A percentile compares a stretch with the other conserved stretches of the same genome.
These are phyloP conservation scores for Tachuris rubrigastra DNA, from an alignment of 2,113 vertebrate genomes.

Conservation along the genomic window DNA sequence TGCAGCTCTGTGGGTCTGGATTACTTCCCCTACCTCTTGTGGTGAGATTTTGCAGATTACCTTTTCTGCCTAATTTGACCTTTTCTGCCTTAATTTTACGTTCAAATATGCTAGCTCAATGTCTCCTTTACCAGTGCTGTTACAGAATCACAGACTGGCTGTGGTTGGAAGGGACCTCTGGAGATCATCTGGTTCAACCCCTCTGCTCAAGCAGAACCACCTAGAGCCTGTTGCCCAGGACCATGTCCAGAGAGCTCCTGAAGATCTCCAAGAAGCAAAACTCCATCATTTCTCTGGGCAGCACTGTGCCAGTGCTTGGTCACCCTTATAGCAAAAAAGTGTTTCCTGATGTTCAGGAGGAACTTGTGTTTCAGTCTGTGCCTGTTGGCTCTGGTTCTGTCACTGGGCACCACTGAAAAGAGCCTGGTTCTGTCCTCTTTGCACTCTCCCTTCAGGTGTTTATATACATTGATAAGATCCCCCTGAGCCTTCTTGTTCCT, in stretches of 20 bases:
- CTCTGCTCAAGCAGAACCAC: neutral
- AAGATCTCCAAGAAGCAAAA: neutral
- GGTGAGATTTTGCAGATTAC: neutral
- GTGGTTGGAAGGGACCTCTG: neutral
- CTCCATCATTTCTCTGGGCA: neutral
- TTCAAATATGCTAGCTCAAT: neutral
- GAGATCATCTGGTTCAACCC: neutral
- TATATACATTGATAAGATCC: neutral
- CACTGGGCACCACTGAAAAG: neutral
- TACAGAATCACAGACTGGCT: neutral
- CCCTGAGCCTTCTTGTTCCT: neutral
- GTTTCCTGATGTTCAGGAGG: neutral
- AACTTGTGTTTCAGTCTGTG: neutral
- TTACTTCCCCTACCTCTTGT: neutral
- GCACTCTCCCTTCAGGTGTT: rapidly evolving
- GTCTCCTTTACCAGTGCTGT: neutral
- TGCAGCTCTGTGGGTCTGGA: neutral
- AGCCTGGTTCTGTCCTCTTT: neutral
- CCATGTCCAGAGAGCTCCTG: neutral
- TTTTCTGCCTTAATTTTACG: neutral
- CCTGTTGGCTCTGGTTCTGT: neutral
- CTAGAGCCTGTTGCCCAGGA: neutral
- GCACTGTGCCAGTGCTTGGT: neutral
- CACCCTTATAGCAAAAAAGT: neutral
- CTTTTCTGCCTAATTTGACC: neutral